Percentiles rank a stretch among this genome's conserved stretches.
These are phyloP conservation scores for Spialia ferax DNA, from an alignment of 2,888 invertebrate genomes.

Conservation along the genomic window DNA sequence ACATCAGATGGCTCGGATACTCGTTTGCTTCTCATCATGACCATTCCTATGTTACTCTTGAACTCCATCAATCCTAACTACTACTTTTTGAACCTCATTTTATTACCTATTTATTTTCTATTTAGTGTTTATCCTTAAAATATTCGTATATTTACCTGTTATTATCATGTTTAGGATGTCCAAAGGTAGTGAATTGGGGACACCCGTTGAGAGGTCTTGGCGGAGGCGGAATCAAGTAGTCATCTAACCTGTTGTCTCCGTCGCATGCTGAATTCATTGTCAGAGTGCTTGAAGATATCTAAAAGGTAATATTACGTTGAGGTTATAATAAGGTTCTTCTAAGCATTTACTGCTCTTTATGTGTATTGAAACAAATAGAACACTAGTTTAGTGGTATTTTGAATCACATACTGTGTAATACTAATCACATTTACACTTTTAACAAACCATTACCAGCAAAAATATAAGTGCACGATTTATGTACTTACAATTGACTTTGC, in stretches of 20 bases:
- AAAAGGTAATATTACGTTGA: constrained; percentile 35
- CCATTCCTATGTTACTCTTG: no score
- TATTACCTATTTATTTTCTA: no score
- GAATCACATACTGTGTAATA: no score
- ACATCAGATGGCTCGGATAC: no score
- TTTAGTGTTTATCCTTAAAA: not conserved
- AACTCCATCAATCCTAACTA: no score
- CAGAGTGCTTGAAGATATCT: constrained; percentile 79
- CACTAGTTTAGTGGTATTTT: no score
- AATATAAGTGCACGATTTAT: not conserved
- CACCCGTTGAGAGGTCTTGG: constrained; percentile 83
- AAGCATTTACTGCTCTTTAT: not conserved
- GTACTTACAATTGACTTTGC: constrained; percentile 78
- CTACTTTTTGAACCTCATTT: no score
- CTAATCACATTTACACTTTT: no score
- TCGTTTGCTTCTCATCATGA: no score
- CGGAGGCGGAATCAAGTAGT: constrained; percentile 88
- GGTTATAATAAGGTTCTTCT: not conserved
- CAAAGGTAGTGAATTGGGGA: constrained; percentile 80
- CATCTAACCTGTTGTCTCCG: constrained; percentile 80
- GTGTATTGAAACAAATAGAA: no score
- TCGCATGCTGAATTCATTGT: constrained; percentile 80
- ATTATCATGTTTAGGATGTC: constrained; percentile 79
- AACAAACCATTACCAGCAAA: not conserved
- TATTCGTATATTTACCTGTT: constrained; percentile 59